Conservation (phyloP, 64 coral and sea anemone species). For the Anthopleura sola region DNA sequence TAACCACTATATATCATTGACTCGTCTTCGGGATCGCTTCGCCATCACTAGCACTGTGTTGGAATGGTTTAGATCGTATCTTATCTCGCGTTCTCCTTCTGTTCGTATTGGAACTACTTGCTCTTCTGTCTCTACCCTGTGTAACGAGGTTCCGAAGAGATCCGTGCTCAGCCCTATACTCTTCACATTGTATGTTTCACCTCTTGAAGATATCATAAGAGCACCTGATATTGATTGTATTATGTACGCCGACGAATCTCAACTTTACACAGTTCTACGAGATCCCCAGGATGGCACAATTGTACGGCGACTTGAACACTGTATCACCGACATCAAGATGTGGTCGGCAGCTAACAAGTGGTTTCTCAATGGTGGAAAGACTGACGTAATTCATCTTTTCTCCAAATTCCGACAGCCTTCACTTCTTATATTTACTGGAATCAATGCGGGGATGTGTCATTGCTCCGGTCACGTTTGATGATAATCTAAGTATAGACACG, state of each 20-base stretch:
- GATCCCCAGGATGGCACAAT: no score
- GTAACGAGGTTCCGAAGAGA: not conserved
- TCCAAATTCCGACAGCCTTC: no score
- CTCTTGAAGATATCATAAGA: conserved; percentile 3
- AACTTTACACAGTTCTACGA: not conserved
- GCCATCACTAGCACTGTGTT: conserved; percentile 2
- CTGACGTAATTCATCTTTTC: no score
- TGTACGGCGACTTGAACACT: no score
- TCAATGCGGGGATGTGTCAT: not conserved
- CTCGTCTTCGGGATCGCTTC: conserved; percentile 13
- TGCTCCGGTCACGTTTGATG: conserved; percentile 26
- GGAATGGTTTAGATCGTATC: conserved; percentile 5
- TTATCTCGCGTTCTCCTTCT: not conserved
- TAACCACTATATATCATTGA: conserved; percentile 13
- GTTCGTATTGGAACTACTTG: not conserved
- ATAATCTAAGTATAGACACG: conserved; percentile 12
- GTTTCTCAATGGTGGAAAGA: no score
- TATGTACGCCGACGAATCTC: conserved; percentile 10
- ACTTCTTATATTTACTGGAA: no score
- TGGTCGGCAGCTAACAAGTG: no score
- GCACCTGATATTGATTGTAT: conserved; percentile 19
- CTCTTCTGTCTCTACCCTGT: not conserved
- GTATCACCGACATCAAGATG: no score
- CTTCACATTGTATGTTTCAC: conserved; percentile 8
- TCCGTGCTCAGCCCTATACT: not conserved